Base-by-base conservation (phyloP, 2,113 vertebrate genomes). In the Osmerus eperlanus region DNA sequence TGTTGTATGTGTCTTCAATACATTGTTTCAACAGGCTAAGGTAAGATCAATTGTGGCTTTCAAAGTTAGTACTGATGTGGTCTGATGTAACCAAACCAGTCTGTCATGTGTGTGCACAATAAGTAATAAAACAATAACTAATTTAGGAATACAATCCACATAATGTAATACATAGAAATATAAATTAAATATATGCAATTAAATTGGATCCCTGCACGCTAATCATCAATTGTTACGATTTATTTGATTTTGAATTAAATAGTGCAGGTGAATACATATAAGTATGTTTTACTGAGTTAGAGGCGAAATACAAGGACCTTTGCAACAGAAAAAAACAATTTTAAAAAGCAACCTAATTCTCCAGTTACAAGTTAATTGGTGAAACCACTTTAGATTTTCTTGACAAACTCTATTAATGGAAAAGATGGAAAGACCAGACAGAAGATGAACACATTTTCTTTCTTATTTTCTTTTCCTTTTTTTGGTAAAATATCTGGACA, bases 101-200 rank as follows among this genome's bases (percentile, higher is more conserved):
- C 23, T 36, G 63, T 81, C 70, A 75, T 77, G 68, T 71, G 61
- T 77, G 65, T 82, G 55, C 73, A 62, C 68, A 78, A 81, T 73
- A 78, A 71, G 71, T 68, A 77, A 76, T 80, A 78, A 84, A 81
- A 76, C 29, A 85, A 84, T 67, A n/a, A 81, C 77, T 82, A 79
- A 90, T 91, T 88, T 86, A 92, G 91, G 85, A 91, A 86, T 77
- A 77, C 73, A 86, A 85, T 88, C 19, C 72, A 84, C 81, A 86
- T 78, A 70, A 75, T 83, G 73, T 82, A 79, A 86, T 87, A 89
- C 88, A 89, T 89, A 87, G 61, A 90, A 85, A 89, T 86, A 83
- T 83, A 75, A 85, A 83, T 86, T 87, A 84, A 87, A 87, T 83
- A 78, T 82, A 73, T 81, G 16, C 84, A 83, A 85, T 80, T 83